phyloP scores from a whole-genome alignment of 2,797 vertebrate genomes.

The Limosa lapponica region DNA sequence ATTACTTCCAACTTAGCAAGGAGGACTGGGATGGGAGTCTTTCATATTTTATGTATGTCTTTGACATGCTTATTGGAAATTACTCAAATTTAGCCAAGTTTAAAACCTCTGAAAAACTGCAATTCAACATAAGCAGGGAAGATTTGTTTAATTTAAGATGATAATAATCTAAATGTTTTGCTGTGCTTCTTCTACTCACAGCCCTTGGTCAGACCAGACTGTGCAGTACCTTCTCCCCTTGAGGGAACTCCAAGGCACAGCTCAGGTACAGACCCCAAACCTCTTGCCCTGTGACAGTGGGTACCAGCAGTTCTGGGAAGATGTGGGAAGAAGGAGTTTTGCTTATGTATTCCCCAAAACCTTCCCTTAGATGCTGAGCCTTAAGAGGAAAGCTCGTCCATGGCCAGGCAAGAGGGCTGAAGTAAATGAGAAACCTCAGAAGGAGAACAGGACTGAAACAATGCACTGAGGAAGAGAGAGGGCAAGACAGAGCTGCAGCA shows the following conservation, averaged over 20 bases:
- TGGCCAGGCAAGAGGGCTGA: background rate
- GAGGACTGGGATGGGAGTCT: background rate
- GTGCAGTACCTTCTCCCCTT: rapidly evolving
- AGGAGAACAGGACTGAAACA: background rate
- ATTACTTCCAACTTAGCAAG: background rate
- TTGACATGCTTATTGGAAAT: background rate
- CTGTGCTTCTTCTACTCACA: background rate
- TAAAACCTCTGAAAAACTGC: background rate
- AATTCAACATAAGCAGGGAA: background rate
- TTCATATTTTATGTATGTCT: background rate
- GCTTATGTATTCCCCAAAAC: background rate
- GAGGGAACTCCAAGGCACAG: rapidly evolving
- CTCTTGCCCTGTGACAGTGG: background rate
- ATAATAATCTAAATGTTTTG: background rate
- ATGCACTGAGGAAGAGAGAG: background rate
- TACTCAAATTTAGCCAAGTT: background rate
- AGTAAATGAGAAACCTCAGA: background rate
- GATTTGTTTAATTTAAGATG: background rate
- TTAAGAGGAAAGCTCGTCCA: background rate
- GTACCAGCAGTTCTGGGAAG: background rate
- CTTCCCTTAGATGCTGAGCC: background rate
- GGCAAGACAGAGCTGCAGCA: background rate
- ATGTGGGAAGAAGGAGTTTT: background rate
- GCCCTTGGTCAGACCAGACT: background rate
- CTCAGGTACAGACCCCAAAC: background rate